phyloP scores from a whole-genome alignment of 1,140 invertebrate species.

The Hyphantria cunea region DNA sequence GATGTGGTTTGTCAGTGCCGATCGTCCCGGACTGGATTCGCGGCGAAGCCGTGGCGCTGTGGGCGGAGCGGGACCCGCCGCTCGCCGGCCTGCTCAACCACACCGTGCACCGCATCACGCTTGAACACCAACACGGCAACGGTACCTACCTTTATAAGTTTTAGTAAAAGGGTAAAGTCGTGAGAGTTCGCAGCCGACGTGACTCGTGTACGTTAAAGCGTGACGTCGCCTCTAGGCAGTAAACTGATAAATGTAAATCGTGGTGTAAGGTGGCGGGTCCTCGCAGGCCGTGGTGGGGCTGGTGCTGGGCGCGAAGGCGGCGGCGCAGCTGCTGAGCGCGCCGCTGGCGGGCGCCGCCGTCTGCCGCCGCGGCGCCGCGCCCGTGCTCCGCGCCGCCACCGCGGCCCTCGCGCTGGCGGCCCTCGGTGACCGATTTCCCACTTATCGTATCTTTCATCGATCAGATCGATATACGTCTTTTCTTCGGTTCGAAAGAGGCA shows the following conservation, averaged over 20 bases:
- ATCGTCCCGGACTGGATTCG: slow-evolving; percentile 73
- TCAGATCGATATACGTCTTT: no score
- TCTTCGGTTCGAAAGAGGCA: no score
- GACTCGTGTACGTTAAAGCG: no score
- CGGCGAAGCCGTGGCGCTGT: slow-evolving; percentile 59
- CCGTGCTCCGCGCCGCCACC: slow-evolving; percentile 49
- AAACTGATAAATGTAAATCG: no score
- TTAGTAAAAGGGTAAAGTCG: no score
- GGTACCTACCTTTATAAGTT: no score
- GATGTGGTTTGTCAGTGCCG: slow-evolving; percentile 56
- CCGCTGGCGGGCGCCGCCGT: slow-evolving; percentile 53
- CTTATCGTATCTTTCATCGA: no score
- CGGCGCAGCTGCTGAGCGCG: slow-evolving; percentile 49
- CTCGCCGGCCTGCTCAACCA: slow-evolving; percentile 60
- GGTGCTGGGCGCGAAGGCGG: slow-evolving; percentile 62
- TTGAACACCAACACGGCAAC: neutral
- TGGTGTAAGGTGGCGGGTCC: neutral
- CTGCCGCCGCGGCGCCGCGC: slow-evolving; percentile 45
- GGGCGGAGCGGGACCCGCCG: slow-evolving; percentile 56
- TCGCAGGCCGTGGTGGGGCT: slow-evolving; percentile 54
- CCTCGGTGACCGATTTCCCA: slow-evolving; percentile 37
- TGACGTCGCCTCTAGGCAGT: no score
- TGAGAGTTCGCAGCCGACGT: no score
- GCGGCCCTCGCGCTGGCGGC: slow-evolving; percentile 47
- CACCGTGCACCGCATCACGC: slow-evolving; percentile 43